Base-by-base conservation (phyloP, 2,888 invertebrate species). In the Zaprionus obscuricornis region DNA sequence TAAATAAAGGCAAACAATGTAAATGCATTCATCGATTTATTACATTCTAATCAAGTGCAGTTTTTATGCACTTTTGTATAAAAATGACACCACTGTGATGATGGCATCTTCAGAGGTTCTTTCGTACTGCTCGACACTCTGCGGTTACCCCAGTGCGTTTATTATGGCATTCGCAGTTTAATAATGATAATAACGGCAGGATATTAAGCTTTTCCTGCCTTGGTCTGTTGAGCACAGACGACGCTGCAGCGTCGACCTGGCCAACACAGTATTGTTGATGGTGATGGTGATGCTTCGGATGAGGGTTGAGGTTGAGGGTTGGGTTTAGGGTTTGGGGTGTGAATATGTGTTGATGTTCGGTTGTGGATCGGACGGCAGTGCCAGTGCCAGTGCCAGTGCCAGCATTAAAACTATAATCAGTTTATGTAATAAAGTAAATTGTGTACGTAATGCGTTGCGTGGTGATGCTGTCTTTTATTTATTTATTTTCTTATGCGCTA, bases 141-240 rank as follows among this genome's bases (percentile, higher is more conserved):
- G 84, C 67, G 79, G 79, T 70, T 85, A 64, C 73, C n/a, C 66
- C 81, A 63, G 76, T 66, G 60, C 72, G 69, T 85, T 84, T 79
- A 86, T 84, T 82, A 82, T 84, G 85, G 67, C 74, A 78, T 86
- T 82, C 86, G 60, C 85, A 85, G 83, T 78, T 83, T 82, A 85
- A 83, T 85, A 84, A 84, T 86, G 79, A 81, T 86, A 85, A 86
- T 86, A 84, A 79, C 64, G 71, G 67, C 70, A 75, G 85, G 83
- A 83, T 83, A 83, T 83, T 85, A 83, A 85, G 85, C 79, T 86
- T 76, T 78, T 86, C 74, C 77, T 77, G 74, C 58, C 60, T n/a
- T 58, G 66, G 39, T 52, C 62, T 64, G 66, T 49, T 56, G 59
- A 42, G 65, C 37, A 33, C 46, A 27, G 67, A 34, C 46, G 59